Percentiles rank a stretch among this genome's conserved stretches.
Conservation (phyloP, 1,140 invertebrate species). For the Panulirus ornatus region DNA sequence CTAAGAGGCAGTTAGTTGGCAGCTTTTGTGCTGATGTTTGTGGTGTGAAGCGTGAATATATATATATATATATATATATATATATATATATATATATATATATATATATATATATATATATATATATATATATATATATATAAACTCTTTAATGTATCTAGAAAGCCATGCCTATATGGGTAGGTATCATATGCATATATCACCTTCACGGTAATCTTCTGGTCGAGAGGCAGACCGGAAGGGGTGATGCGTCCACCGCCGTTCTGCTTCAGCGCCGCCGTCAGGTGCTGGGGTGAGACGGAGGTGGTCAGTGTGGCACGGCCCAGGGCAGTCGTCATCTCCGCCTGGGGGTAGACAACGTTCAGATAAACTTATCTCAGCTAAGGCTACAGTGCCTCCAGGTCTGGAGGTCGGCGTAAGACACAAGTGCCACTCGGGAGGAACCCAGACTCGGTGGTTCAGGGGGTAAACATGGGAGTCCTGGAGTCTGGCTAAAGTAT, state of each 20-base stretch:
- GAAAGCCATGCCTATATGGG: no score
- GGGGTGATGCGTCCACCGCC: slow-evolving; percentile 75
- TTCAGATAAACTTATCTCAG: no score
- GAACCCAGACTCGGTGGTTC: no score
- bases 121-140: slow-evolving; percentile 10
- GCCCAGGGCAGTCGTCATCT: slow-evolving; percentile 7
- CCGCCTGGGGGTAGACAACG: not conserved
- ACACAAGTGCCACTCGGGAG: no score
- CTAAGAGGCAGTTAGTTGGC: no score
- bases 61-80: slow-evolving; percentile 16
- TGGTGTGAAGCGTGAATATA: no score
- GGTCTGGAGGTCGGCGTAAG: no score
- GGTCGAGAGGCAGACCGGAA: slow-evolving; percentile 75
- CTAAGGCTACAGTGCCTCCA: no score
- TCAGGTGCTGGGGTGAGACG: slow-evolving; percentile 67
- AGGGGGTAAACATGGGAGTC: no score
- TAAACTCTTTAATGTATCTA: no score
- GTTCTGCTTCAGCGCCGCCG: slow-evolving; percentile 74
- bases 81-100: not conserved
- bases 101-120: slow-evolving; percentile 1
- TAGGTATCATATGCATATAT: not conserved
- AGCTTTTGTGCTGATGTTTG: no score
- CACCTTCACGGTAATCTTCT: slow-evolving; percentile 68
- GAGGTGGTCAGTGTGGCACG: not conserved
- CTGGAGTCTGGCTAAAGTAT: no score